Evolutionary conservation across 2,888 invertebrate genomes (phyloP), one percentile per base, ranked within the genome.

Genomic region (Eustalomyia histrio): DNA sequence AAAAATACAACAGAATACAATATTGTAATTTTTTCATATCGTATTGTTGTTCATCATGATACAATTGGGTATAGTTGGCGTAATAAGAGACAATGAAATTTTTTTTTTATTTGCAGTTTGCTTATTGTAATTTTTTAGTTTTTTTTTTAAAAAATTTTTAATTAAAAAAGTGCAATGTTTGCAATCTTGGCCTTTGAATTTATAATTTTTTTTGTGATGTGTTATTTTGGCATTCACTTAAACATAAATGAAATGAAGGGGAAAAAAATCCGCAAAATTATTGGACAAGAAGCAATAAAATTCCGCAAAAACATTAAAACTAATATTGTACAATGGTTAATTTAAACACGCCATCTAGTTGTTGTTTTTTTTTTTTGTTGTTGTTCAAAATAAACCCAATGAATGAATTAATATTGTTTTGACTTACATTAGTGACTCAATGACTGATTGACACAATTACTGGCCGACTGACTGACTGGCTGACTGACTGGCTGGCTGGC

Each of bases 131-230:
- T 73, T 76, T 58, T 64, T 63, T 29, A 76, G 24, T 39, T 68
- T 80, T 75, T 68, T 78, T 65, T 55, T 78, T 78, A 67, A n/a
- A n/a, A n/a, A 74, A 79, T 47, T 43, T 55, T 67, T 43, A 58
- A 33, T 52, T 52, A 81, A 69, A 71, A 76, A 76, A 71, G 29
- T 80, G 82, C 83, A 73, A 79, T 72, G 74, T 80, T 76, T 82
- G 82, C 83, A 83, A 71, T 81, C 80, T 76, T 82, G 83, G 82
- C 82, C 83, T 83, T 82, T 80, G 76, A 79, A 80, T 76, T 79
- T 75, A 60, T 55, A 74, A 79, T 74, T 79, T 75, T 75, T 80
- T 63, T 73, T 64, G 1, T 24, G 24, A 5, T 24, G 29, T 68
- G 68, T 72, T 67, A 80, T 76, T 80, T 76, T 76, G 76, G 76